Evolutionary conservation across 2,888 invertebrate genomes (phyloP).

Genomic region (Stictocephala bisonia): DNA sequence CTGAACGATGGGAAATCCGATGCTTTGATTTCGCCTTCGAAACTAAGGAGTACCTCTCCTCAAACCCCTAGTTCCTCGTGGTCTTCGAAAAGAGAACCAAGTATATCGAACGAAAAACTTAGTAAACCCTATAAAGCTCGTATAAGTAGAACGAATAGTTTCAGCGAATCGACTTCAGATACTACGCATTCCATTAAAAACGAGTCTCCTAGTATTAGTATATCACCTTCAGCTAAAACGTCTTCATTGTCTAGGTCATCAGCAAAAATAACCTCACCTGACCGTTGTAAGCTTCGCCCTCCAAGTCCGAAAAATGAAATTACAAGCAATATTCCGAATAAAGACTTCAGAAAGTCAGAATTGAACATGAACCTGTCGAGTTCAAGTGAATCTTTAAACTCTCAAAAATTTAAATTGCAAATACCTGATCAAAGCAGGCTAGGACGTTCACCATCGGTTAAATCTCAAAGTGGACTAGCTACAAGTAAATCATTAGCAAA

Average conservation of each 20-base stretch:
- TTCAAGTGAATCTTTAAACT: conserved; percentile 29
- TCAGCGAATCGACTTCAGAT: conserved; percentile 14
- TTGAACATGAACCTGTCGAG: conserved; percentile 54
- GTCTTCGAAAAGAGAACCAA: background rate
- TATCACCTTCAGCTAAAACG: conserved; percentile 22
- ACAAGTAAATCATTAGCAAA: conserved; percentile 50
- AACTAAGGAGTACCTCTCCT: conserved; percentile 35
- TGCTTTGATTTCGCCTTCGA: conserved; percentile 11
- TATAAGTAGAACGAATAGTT: conserved; percentile 10
- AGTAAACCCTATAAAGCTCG: conserved; percentile 7
- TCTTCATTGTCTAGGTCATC: conserved; percentile 39
- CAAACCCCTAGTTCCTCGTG: conserved; percentile 20
- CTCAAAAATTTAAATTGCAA: background rate
- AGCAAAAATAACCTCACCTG: conserved; percentile 42
- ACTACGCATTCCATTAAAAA: conserved; percentile 23
- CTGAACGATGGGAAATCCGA: conserved; percentile 65
- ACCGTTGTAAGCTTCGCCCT: conserved; percentile 64
- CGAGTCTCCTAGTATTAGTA: background rate
- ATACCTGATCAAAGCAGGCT: background rate
- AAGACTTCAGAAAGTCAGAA: conserved; percentile 57
- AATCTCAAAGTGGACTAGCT: conserved; percentile 7
- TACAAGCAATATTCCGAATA: conserved; percentile 49
- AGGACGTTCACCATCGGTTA: background rate
- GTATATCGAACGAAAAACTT: background rate
- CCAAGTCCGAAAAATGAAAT: conserved; percentile 67